A percentile compares a stretch with the other conserved stretches of the same genome.
phyloP scores from a whole-genome alignment of 2,797 vertebrate genomes.

The Leptatherina wallacei region DNA sequence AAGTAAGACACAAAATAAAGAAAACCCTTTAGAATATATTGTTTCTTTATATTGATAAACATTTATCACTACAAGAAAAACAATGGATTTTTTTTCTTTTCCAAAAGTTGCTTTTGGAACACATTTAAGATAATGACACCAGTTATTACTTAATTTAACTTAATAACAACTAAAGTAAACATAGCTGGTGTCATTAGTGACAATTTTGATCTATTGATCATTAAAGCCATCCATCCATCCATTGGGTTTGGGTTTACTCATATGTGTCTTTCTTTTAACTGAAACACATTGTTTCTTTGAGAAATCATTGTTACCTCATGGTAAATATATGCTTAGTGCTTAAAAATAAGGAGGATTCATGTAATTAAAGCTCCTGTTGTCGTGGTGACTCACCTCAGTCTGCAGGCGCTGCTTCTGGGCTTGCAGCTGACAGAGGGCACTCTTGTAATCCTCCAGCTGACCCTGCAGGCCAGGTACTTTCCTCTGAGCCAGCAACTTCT shows the following conservation, averaged over 20 bases:
- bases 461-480: slow-evolving; percentile 85
- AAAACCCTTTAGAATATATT: neutral
- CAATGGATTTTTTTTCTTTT: neutral
- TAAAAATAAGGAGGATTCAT: neutral
- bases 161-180: neutral
- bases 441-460: slow-evolving; percentile 93
- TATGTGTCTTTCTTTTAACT: neutral
- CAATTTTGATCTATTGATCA: too few relatives aligned
- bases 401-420: slow-evolving; percentile 89
- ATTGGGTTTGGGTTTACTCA: neutral
- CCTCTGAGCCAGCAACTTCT: slow-evolving; percentile 88
- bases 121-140: neutral
- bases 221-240: too few relatives aligned
- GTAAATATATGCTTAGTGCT: neutral
- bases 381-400: slow-evolving; percentile 86
- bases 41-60: neutral
- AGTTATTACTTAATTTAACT: neutral
- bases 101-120: neutral
- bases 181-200: neutral
- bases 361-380: slow-evolving; percentile 36
- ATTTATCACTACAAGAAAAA: neutral
- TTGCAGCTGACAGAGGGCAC: slow-evolving; percentile 90
- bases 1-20: neutral
- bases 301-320: neutral
- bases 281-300: neutral